Conservation (phyloP, 2,797 vertebrate genomes). For the Cynopterus sphinx region DNA sequence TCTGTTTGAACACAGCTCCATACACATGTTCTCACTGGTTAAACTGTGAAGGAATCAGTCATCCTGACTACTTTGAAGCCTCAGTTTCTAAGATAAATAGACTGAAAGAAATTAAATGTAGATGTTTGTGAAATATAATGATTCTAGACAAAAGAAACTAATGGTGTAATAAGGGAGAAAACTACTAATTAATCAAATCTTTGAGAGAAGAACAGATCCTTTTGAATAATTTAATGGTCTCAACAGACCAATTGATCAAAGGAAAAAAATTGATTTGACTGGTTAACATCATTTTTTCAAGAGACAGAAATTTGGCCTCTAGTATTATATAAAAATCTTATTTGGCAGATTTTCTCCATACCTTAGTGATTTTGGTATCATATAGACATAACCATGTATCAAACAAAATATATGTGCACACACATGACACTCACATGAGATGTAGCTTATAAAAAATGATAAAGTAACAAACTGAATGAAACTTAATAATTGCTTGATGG, state of each 20-base stretch:
- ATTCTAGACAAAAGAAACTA: background rate
- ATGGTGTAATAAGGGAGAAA: background rate
- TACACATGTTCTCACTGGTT: background rate
- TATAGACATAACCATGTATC: background rate
- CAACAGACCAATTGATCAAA: background rate
- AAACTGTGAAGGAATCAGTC: background rate
- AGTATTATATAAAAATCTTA: background rate
- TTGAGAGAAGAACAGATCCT: background rate
- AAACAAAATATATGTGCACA: background rate
- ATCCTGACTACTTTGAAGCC: background rate
- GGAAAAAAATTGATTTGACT: background rate
- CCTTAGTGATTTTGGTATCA: background rate
- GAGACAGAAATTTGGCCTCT: background rate
- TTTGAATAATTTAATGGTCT: background rate
- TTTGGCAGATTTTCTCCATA: background rate
- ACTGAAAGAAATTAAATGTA: background rate
- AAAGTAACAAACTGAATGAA: background rate
- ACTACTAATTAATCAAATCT: background rate
- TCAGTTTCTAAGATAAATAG: slow-evolving; percentile 18
- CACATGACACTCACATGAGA: rapidly evolving
- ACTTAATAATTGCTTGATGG: background rate
- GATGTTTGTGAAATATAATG: background rate
- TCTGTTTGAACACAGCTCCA: background rate
- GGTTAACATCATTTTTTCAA: background rate
- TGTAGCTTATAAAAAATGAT: background rate